phyloP scores from a whole-genome alignment of 2,888 invertebrate species.

The Agrotis clavis region DNA sequence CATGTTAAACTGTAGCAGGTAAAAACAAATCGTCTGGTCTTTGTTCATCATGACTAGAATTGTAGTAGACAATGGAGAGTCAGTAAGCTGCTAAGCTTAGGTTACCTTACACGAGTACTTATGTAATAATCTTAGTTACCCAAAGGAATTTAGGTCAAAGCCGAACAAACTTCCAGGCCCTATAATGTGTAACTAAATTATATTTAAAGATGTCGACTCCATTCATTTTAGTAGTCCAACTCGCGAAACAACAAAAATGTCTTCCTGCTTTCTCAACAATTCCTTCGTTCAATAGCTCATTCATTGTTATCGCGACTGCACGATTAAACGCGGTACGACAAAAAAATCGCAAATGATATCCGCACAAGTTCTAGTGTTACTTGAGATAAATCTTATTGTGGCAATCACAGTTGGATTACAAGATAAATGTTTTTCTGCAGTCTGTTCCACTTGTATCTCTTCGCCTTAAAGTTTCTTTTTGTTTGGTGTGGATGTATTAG shows the following conservation, averaged over 20 bases:
- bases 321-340: constrained; percentile 72
- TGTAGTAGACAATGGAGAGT: not conserved
- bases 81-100: not conserved
- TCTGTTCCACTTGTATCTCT: constrained; percentile 19
- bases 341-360: constrained; percentile 79
- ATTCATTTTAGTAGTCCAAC: constrained; percentile 59
- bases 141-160: not conserved
- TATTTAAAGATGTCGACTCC: constrained; percentile 49
- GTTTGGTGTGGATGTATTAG: constrained; percentile 29
- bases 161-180: not conserved
- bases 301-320: constrained; percentile 73
- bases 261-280: constrained; percentile 73
- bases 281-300: constrained; percentile 69
- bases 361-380: constrained; percentile 88
- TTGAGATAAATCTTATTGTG: constrained; percentile 76
- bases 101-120: not conserved
- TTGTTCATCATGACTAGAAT: not conserved
- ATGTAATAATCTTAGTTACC: not conserved
- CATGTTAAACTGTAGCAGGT: no score
- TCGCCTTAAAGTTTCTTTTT: constrained; percentile 50
- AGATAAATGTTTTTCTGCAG: constrained; percentile 21
- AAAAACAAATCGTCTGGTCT: not conserved
- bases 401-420: constrained; percentile 56
- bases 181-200: not conserved
- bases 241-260: constrained; percentile 73